Evolutionary conservation across 2,888 invertebrate genomes (phyloP).

Genomic region (Watsonalla binaria): DNA sequence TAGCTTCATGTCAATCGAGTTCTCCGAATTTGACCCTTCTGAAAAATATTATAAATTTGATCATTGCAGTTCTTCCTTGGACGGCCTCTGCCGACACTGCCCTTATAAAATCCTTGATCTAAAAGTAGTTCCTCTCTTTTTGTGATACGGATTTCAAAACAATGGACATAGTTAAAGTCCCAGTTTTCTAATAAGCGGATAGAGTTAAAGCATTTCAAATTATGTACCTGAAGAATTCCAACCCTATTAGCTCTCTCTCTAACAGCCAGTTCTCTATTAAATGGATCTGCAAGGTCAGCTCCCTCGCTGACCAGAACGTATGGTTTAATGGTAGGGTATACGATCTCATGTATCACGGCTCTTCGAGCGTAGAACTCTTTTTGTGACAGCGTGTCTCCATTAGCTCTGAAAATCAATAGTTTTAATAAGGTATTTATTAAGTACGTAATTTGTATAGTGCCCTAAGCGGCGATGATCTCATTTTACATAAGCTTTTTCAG

Average conservation of each 20-base stretch:
- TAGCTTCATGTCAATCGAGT: too few species aligned
- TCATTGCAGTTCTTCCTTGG: too few species aligned
- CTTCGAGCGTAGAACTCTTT: constrained; percentile 80
- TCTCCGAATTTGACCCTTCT: too few species aligned
- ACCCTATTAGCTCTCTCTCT: constrained; percentile 86
- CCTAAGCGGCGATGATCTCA: too few species aligned
- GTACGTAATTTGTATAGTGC: too few species aligned
- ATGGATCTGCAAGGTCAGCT: constrained; percentile 72
- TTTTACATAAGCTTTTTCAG: too few species aligned
- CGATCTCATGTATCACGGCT: constrained; percentile 75
- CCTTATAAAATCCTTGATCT: too few species aligned
- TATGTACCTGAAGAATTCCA: constrained; percentile 82
- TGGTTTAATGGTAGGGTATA: constrained; percentile 80
- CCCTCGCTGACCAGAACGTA: constrained; percentile 81
- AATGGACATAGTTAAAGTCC: too few species aligned
- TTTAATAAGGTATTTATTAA: neutral
- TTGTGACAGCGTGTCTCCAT: constrained; percentile 81
- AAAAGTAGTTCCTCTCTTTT: too few species aligned
- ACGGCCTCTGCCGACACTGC: too few species aligned
- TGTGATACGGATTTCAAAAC: too few species aligned
- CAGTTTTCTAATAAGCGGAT: neutral
- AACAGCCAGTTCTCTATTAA: constrained; percentile 83
- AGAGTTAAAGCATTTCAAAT: constrained; percentile 13
- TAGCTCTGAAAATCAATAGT: constrained; percentile 42
- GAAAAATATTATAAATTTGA: too few species aligned